A percentile compares a stretch with the other conserved stretches of the same genome.
Evolutionary conservation across 2,888 invertebrate species (phyloP).

Genomic region (Caradrina kadenii): DNA sequence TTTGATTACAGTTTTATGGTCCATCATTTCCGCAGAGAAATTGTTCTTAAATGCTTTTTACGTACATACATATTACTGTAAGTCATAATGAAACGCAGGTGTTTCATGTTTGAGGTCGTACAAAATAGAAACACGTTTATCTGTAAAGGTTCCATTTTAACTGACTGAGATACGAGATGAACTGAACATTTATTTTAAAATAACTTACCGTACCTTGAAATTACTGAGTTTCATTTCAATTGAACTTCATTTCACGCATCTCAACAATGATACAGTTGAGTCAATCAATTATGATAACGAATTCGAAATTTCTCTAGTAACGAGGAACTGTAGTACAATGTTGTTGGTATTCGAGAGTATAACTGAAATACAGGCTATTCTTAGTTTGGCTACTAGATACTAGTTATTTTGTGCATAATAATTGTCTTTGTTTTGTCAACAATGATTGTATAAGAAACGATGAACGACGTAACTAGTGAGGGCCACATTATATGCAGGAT

Average conservation of each 20-base stretch:
- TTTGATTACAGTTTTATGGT: conserved; percentile 18
- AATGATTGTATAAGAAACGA: no score
- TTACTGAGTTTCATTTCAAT: conserved; percentile 29
- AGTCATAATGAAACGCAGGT: neutral
- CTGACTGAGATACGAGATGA: neutral
- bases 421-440: no score
- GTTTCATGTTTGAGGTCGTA: neutral
- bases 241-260: conserved; percentile 43
- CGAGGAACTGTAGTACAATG: neutral
- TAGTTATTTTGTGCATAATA: no score
- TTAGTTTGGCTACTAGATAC: no score
- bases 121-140: neutral
- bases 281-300: conserved; percentile 35
- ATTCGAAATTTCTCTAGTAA: conserved; percentile 31
- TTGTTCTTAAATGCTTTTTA: neutral
- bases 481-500: conserved; percentile 30
- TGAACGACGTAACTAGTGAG: no score
- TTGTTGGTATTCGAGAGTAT: no score
- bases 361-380: no score
- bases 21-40: conserved; percentile 6
- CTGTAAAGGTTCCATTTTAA: neutral
- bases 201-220: conserved; percentile 36
- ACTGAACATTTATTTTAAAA: conserved; percentile 23
- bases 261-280: conserved; percentile 18
- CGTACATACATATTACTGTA: neutral